Evolutionary conservation across 1,140 invertebrate genomes (phyloP).

Genomic region (Saccostrea echinata): DNA sequence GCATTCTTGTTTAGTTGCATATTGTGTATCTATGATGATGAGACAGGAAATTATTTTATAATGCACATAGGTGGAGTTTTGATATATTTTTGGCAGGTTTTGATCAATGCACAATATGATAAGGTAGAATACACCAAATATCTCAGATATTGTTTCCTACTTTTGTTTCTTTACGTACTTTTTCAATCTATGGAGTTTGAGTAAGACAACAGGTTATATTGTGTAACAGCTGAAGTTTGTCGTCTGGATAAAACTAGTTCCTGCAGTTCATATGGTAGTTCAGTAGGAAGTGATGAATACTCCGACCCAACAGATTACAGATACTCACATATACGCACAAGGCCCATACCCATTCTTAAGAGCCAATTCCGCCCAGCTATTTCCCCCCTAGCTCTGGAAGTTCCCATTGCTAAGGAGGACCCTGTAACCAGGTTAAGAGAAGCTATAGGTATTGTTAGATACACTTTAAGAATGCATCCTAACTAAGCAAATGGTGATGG

Average conservation of each 20-base stretch:
- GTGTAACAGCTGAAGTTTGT: constrained; percentile 1
- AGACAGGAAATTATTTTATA: too few species aligned
- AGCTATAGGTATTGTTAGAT: constrained; percentile 40
- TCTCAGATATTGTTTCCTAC: too few species aligned
- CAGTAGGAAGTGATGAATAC: constrained; percentile 73
- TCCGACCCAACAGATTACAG: constrained; percentile 63
- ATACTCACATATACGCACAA: constrained; percentile 37
- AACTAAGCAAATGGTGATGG: background rate
- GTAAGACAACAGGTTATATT: background rate
- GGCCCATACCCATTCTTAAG: background rate
- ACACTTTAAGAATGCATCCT: background rate
- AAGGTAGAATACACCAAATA: too few species aligned
- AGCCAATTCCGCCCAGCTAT: background rate
- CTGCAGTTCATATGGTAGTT: constrained; percentile 70
- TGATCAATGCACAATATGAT: too few species aligned
- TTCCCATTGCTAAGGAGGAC: constrained; percentile 33
- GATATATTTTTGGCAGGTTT: too few species aligned
- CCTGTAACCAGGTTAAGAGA: background rate
- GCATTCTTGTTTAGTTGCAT: background rate
- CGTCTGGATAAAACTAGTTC: constrained; percentile 26
- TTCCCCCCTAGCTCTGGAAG: constrained; percentile 32
- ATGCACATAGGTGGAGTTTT: too few species aligned
- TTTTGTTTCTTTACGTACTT: too few species aligned
- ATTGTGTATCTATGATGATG: too few species aligned
- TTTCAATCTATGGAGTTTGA: background rate